Percentiles rank a stretch among this genome's conserved stretches.
phyloP scores from a whole-genome alignment of 2,113 vertebrate species.

The Pomatorhinus ruficollis region DNA sequence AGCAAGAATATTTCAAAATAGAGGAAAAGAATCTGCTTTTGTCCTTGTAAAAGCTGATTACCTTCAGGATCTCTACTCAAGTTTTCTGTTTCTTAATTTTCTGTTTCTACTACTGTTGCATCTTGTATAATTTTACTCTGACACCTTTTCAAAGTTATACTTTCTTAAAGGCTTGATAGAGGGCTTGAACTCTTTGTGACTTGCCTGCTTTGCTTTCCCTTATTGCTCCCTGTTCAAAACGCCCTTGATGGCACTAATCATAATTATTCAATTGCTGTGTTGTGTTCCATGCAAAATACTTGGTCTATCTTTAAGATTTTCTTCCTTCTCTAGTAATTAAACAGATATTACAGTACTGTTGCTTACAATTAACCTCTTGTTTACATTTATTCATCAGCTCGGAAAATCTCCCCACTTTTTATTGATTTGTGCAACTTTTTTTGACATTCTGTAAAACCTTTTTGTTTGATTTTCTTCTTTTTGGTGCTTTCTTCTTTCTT shows the following conservation, averaged over 20 bases:
- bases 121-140: constrained; percentile 15
- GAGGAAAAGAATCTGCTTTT: background rate
- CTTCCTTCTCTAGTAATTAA: constrained; percentile 32
- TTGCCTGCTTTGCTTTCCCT: background rate
- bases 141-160: background rate
- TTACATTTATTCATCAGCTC: background rate
- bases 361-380: constrained; percentile 31
- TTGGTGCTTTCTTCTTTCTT: background rate
- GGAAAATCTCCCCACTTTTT: background rate
- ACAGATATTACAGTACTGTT: constrained; percentile 14
- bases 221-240: constrained; percentile 34
- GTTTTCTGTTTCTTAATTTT: constrained; percentile 33
- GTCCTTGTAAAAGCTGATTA: background rate
- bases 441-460: background rate
- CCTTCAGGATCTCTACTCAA: background rate
- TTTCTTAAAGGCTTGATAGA: background rate
- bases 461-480: background rate
- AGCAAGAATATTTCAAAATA: background rate
- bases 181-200: constrained; percentile 11
- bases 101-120: background rate
- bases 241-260: background rate
- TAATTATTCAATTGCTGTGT: background rate
- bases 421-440: background rate
- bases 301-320: constrained; percentile 23
- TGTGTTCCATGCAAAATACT: background rate